Evolutionary conservation across 2,797 vertebrate genomes (phyloP).

Genomic region (Sternotherus odoratus): DNA sequence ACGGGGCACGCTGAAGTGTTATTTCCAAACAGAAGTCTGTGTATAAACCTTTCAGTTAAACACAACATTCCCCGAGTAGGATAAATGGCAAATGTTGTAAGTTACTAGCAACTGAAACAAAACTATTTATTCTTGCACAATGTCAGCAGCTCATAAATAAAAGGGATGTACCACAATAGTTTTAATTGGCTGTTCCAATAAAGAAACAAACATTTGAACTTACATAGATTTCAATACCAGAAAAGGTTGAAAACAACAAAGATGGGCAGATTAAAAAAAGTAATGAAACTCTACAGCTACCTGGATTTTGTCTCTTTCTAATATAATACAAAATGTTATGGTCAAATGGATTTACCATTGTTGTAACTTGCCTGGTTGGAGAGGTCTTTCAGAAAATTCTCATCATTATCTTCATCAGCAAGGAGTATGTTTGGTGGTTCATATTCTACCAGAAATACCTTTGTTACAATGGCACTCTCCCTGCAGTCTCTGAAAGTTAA

Average conservation of each 20-base stretch:
- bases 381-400: conserved; percentile 69
- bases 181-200: background rate
- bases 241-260: background rate
- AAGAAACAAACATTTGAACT: background rate
- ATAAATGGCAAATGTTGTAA: background rate
- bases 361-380: conserved; percentile 71
- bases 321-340: background rate
- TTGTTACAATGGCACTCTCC: conserved; percentile 90
- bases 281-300: background rate
- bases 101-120: background rate
- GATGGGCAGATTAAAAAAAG: background rate
- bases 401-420: conserved; percentile 67
- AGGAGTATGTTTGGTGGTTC: conserved; percentile 62
- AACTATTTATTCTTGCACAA: background rate
- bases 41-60: background rate
- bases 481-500: conserved; percentile 87
- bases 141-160: background rate
- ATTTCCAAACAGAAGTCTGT: background rate
- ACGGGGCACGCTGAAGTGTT: background rate
- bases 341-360: background rate
- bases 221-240: background rate
- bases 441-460: conserved; percentile 88
- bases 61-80: background rate
- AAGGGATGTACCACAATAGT: background rate
- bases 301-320: background rate